Evolutionary conservation across 2,797 vertebrate genomes (phyloP).

Genomic region (Florisuga fusca): DNA sequence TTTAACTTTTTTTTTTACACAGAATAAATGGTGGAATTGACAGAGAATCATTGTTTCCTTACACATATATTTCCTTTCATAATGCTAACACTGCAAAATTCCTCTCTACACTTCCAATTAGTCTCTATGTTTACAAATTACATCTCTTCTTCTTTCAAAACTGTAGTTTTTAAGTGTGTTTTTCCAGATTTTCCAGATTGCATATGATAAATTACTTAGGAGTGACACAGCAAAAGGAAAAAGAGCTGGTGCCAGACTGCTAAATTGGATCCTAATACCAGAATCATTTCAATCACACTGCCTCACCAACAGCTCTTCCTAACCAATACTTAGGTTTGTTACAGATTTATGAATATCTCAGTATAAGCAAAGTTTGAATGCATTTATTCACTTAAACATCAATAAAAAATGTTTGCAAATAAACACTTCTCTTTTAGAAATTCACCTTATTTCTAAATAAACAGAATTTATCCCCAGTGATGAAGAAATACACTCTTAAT

Average conservation of each 20-base stretch:
- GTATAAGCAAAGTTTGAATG: neutral
- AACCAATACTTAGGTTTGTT: neutral
- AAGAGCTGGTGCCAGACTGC: neutral
- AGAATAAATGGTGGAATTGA: neutral
- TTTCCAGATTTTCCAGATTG: neutral
- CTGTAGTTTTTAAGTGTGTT: neutral
- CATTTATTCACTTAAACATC: neutral
- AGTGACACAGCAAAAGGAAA: neutral
- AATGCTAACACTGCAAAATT: neutral
- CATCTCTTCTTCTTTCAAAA: neutral
- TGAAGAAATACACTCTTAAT: neutral
- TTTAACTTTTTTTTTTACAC: neutral
- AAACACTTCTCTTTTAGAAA: neutral
- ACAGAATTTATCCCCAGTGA: neutral
- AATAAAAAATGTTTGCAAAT: neutral
- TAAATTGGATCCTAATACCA: neutral
- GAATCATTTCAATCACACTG: rapidly evolving
- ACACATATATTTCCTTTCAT: neutral
- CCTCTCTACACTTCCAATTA: neutral
- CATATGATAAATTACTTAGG: neutral
- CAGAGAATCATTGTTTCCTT: neutral
- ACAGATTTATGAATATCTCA: neutral
- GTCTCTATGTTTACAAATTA: neutral
- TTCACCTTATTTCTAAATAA: neutral
- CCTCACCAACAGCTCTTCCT: neutral